Evolutionary conservation across 2,888 invertebrate genomes (phyloP), one percentile per base, ranked within the genome.

Genomic region (Acrobasis consociella): DNA sequence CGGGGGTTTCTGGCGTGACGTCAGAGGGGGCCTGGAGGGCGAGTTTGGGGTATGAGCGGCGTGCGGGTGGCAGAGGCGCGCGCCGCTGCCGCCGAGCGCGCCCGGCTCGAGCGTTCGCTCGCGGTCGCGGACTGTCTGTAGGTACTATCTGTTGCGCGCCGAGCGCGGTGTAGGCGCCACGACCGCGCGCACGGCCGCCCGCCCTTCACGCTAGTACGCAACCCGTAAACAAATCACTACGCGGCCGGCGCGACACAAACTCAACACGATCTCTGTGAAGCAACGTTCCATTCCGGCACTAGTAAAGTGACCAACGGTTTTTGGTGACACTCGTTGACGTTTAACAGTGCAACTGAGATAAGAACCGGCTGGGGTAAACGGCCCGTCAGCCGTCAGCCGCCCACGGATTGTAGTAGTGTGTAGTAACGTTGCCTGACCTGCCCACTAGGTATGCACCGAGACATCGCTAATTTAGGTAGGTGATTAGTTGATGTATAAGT

Each of bases 81-180:
- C 82, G 83, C 82, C 81, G 79, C 46, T 46, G 46, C 70, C 71
- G 68, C 70, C 70, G 69, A 63, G 64, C 69, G 67, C 67, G 75
- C 76, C 72, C 75, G 74, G 60, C 75, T 73, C 69, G 75, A 75
- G 72, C 73, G 71, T 71, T 70, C 72, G 67, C 69, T 71, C 70
- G 67, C 64, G 68, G 67, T 69, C 71, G 72, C 72, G 73, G 78
- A 75, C 81, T 81, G 79, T 81, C 78, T 81, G 75, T 82, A 78
- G 69, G 74, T 77, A 78, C 79, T 83, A 87, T 84, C 89, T 88
- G 88, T 86, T 86, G 88, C 89, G 86, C 90, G 86, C 83, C 81
- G 87, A 82, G 82, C 87, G 87, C 87, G 84, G 83, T 81, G 78
- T 81, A 82, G 86, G 90, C 86, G 82, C 80, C 72, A 66, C 70